Base-by-base conservation (phyloP, 2,888 invertebrate species). In the Aelia acuminata region DNA sequence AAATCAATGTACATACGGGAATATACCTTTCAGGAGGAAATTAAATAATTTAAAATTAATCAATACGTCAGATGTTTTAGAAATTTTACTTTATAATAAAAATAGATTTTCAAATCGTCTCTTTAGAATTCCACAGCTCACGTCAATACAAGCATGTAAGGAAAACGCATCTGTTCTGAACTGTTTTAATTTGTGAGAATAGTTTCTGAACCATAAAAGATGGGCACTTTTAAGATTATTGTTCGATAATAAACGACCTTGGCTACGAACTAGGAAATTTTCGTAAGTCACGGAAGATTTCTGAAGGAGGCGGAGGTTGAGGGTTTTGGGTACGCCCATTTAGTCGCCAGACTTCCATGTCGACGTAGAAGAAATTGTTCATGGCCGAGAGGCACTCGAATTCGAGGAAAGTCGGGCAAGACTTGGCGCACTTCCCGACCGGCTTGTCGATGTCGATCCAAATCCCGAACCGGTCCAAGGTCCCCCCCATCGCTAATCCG, bases 41-140 rank as follows among this genome's bases (percentile, higher is more conserved):
- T 92, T 92, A 35, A 88, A 48, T 11, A 70, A 70, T 35, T 35
- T 7, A 43, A 43, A 43, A 7, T 43, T 7, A 26, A 53, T 53
- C 5, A 57, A 26, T 26, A 26, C 13, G 57, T 57, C 57, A 57
- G 57, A 13, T 57, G 57, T 57, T 57, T 57, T 57, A 10, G 13
- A 26, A 13, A 13, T 57, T 57, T 57, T 57, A 57, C 15, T 57
- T 3, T 26, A 57, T 26, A 26, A 57, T 26, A 57, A 57, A 11
- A 26, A 57, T 57, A 57, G 26, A 57, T 26, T 26, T 57, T 13
- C 53, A 53, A 8, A n/a, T 20, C 10, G 8, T 5, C 22, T 22
- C 26, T 57, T 26, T 57, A 35, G 35, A 20, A 22, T 20, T 43
- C 39, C 20, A 75, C 22, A 39, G 22, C 20, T 20, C 39, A 0